Evolutionary conservation across 2,888 invertebrate genomes (phyloP), one percentile per base, ranked within the genome.

Genomic region (Ennomos quercinarius): DNA sequence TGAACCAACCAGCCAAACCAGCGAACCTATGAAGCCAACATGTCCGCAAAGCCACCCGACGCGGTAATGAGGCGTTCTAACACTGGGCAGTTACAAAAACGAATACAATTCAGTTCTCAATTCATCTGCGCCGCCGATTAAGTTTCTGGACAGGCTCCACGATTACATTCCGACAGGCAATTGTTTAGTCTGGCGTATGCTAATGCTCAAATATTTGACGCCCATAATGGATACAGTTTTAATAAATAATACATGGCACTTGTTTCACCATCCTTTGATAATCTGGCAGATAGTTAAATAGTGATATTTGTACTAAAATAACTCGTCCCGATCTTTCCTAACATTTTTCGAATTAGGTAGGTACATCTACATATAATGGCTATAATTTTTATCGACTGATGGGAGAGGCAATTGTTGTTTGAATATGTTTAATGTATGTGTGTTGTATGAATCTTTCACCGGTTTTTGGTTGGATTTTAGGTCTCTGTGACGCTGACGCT

Each of bases 191-290:
- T 67, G 57, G 64, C 57, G 51, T 66, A 68, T 71, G 66, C 62
- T 68, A 70, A 68, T 70, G 68, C 54, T 60, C 63, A 65, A 67
- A 68, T 70, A 71, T 65, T 70, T 56, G 50, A 63, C 64, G 65
- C 62, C 63, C 64, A 68, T 66, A 53, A 50, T 44, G 46, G 41
- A 54, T 46, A 47, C 54, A 59, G 61, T 61, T 54, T 56, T 56
- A 58, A 66, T 55, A 57, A 57, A 51, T 47, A 40, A 50, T 47
- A 61, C 55, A 46, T 52, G 39, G 42, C 12, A 17, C 12, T 9
- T 13, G 47, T 46, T 50, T 37, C 10, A 57, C 50, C 36, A 46
- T 46, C 48, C 10, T 10, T n/a, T 1, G 10, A 11, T 3, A 49
- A 44, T 40, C 50, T 44, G 13, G 34, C 12, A n/a, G 42, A 55